Evolutionary conservation across 2,113 vertebrate genomes (phyloP), one percentile per base, ranked within the genome.

Genomic region (Spilogale gracilis): DNA sequence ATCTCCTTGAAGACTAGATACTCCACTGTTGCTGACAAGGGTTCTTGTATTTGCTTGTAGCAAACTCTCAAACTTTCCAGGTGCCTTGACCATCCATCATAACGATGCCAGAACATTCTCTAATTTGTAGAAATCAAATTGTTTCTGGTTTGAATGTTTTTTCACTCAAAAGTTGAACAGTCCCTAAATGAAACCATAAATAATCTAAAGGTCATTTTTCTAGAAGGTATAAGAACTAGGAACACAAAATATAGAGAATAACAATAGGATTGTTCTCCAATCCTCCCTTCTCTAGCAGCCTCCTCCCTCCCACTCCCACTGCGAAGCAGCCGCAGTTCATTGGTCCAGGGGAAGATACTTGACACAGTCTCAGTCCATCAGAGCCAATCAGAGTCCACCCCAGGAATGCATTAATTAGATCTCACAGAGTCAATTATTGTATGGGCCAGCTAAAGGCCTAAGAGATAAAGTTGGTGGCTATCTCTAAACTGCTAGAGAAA

Each of bases 121-220:
- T 96, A 91, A 89, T 89, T 91, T 74, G 20, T 91, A 89, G 90
- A 86, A 78, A 94, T 65, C 21, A 32, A 86, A 91, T 38, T 74
- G 13, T n/a, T 50, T 79, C 48, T 74, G 76, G 12, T 52, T 96
- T 79, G 1, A 95, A 50, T 25, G 93, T 20, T 38, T 32, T 69
- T 95, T 95, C 61, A 88, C 27, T 25, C 17, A 30, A 83, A 89
- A 74, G 6, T n/a, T 30, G 93, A 79, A 43, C 6, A 45, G 5
- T 7, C 14, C 80, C 60, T 65, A 96, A 96, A 17, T 65, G 3
- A 87, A 96, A 12, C 7, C 52, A 60, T 18, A 30, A 50, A 74
- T 71, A 43, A 89, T 93, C 14, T 71, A 83, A 67, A 67, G 11
- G 54, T 45, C 18, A 82, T 65, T 93, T 96, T 82, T 83, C 71